phyloP scores from a whole-genome alignment of 1,140 invertebrate genomes.

The Ridgeia piscesae region DNA sequence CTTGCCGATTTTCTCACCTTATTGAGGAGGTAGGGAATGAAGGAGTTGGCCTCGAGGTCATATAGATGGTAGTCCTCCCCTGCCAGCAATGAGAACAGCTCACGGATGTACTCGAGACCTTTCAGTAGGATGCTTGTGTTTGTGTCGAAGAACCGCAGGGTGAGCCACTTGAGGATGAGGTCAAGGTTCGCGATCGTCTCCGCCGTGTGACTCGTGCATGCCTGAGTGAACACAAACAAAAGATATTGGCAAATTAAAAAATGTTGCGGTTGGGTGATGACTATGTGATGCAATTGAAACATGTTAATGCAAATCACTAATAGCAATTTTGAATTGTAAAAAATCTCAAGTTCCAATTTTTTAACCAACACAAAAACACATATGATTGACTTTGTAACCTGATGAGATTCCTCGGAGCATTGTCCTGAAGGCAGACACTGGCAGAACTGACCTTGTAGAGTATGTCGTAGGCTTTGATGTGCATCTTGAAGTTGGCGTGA shows the following conservation, averaged over 20 bases:
- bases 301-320: background rate
- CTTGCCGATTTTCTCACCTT: constrained; percentile 74
- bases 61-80: constrained; percentile 81
- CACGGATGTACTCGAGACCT: constrained; percentile 86
- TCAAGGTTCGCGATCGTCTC: constrained; percentile 89
- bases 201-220: constrained; percentile 73
- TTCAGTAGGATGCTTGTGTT: constrained; percentile 95
- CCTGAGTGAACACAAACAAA: constrained; percentile 55
- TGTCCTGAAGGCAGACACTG: constrained; percentile 9
- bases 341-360: too few species aligned
- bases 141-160: constrained; percentile 94
- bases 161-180: constrained; percentile 94
- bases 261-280: too few species aligned
- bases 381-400: too few species aligned
- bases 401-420: background rate
- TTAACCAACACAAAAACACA: too few species aligned
- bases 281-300: too few species aligned
- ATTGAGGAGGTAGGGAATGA: constrained; percentile 89
- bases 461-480: constrained; percentile 92
- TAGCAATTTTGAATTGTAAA: too few species aligned
- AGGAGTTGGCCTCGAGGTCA: constrained; percentile 88
- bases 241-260: too few species aligned
- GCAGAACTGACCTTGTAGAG: constrained; percentile 59
- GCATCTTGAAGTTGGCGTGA: constrained; percentile 92
- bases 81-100: constrained; percentile 78